Evolutionary conservation across 1,140 invertebrate species (phyloP), one percentile per base, ranked within the genome.

Genomic region (Ostrea edulis): DNA sequence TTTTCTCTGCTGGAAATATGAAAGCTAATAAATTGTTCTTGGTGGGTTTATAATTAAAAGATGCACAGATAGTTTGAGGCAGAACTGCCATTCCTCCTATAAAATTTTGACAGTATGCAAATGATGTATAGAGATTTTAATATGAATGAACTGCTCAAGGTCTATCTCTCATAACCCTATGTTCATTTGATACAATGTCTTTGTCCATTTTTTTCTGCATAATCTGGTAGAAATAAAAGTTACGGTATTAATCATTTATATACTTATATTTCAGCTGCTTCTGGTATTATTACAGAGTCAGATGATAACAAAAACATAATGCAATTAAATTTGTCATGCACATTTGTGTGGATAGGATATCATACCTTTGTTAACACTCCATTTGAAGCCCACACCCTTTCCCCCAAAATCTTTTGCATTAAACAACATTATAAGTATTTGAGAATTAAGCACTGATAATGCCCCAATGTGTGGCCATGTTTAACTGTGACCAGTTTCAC

Each of bases 11-110:
- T 77, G 25, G 25, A 77, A 77, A 77, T 35, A 35, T 77, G 68
- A 77, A 77, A 77, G 68, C 68, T 77, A 77, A 77, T 77, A 77
- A 77, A 77, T 77, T 77, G 68, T 77, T 77, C 68, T 77, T 77
- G 29, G 29, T 77, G 25, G 68, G 68, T 44, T 77, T 17, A 25
- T 77, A 77, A 77, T 77, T 77, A 77, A 77, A 77, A 77, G 68
- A 77, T 77, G 68, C 68, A 77, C 12, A 77, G 68, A 29, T 25
- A 77, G 29, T 14, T 17, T 20, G 25, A 77, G 22, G 14, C 68
- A 77, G 68, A 44, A 35, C 68, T 77, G 25, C 68, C 68, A 77
- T 77, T 77, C 22, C 22, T 35, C 22, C 68, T 8, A 77, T 77
- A 25, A 77, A 77, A 77, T 77, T 77, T 29, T 77, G 68, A 77